Evolutionary conservation across 2,888 invertebrate genomes (phyloP), one percentile per base, ranked within the genome.

Genomic region (Nomada flava): DNA sequence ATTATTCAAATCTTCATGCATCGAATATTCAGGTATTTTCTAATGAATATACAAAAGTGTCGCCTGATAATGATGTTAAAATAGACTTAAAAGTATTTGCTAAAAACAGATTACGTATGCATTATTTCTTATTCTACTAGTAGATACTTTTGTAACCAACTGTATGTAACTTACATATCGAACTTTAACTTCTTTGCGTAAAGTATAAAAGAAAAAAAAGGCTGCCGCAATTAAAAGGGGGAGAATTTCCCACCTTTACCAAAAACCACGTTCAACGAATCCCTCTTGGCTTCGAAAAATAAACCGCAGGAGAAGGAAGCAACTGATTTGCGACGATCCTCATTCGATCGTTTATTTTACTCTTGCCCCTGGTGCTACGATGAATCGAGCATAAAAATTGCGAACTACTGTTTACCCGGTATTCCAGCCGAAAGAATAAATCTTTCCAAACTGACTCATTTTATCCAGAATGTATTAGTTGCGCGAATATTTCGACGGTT

Each of bases 301-400:
- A 82, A 76, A 76, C 83, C 13, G 50, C 20, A 57, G 71, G 63
- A 47, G 68, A 64, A 82, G 63, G 82, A 76, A 60, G 62, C 69
- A 70, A 53, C 52, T 64, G 82, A 82, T 82, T 82, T 82, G 75
- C 62, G 50, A 75, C 65, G 67, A 62, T 36, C 63, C 47, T 59
- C 18, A 44, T 42, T 15, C 57, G 50, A 82, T 63, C 53, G 83
- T 82, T 82, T 82, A 76, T 82, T 82, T 82, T 75, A 42, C 64
- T 60, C 7, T 26, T 29, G 36, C 36, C 23, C 42, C 81, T 65
- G 68, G 57, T 60, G 67, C 18, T 50, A 36, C 44, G 65, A 82
- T 82, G 69, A 67, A 71, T 82, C 65, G 59, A 18, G 52, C 50
- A 67, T 82, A 82, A 82, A 82, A 82, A 82, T 82, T 64, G 74